phyloP scores from a whole-genome alignment of 2,888 invertebrate genomes.

The Petrolisthes cinctipes region DNA sequence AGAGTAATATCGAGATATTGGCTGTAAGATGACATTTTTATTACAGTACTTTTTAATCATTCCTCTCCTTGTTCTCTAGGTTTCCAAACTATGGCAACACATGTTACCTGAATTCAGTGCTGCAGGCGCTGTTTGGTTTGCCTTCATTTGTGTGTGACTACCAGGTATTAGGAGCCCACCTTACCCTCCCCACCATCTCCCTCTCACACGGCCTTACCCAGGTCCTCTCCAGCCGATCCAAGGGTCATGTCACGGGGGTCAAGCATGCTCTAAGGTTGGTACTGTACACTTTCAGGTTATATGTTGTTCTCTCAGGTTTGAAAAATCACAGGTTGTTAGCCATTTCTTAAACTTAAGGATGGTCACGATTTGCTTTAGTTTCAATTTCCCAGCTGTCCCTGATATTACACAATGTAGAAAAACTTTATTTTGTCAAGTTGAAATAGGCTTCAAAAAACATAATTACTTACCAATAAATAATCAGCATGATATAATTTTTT shows the following conservation, averaged over 20 bases:
- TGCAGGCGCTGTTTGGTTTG: constrained; percentile 63
- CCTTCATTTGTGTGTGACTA: constrained; percentile 51
- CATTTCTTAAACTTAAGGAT: background rate
- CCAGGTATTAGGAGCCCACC: constrained; percentile 25
- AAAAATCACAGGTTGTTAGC: background rate
- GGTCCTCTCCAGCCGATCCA: constrained; percentile 23
- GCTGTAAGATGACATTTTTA: background rate
- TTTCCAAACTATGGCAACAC: constrained; percentile 66
- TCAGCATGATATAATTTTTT: too few relatives aligned
- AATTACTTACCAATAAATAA: too few relatives aligned
- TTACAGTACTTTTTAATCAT: too few relatives aligned
- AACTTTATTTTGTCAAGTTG: too few relatives aligned
- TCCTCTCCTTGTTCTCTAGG: constrained; percentile 35
- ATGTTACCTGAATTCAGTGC: constrained; percentile 65
- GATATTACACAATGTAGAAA: too few relatives aligned
- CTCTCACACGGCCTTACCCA: constrained; percentile 51
- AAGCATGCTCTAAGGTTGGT: constrained; percentile 49
- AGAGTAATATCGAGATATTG: background rate
- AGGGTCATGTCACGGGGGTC: constrained; percentile 42
- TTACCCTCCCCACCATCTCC: constrained; percentile 31
- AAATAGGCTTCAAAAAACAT: too few relatives aligned
- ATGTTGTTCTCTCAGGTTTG: background rate
- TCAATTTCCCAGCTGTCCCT: too few relatives aligned
- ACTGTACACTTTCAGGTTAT: background rate
- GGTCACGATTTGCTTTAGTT: too few relatives aligned